Evolutionary conservation across 2,797 vertebrate genomes (phyloP), one percentile per base, ranked within the genome.

Genomic region (Nannoperca obscura): DNA sequence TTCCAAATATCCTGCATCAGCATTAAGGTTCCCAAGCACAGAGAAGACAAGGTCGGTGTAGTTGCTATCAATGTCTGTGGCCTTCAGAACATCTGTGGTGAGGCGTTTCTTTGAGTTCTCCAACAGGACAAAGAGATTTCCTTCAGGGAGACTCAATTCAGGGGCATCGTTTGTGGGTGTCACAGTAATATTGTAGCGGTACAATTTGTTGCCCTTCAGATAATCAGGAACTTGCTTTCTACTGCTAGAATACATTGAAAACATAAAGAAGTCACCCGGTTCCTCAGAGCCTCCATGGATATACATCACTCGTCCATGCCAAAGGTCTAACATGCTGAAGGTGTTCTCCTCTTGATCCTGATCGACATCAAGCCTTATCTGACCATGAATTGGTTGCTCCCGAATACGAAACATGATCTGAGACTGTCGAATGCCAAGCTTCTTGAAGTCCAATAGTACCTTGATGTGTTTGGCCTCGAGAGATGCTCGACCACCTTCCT

Each of bases 251-350:
- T 91, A 96, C 83, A 99, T 11, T 0, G 94, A 96, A 89, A 98
- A 97, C 87, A 93, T 95, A 76, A 98, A 98, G 86, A 93, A 94
- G 93, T 98, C 96, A 0, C 82, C 92, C n/a, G 89, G 87, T 62
- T 95, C 94, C 80, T 99, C 97, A 32, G 97, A 97, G 53, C 97
- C 96, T 82, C 96, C 96, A 13, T 98, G 98, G 80, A 96, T 86
- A 50, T 98, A 99, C 71, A 96, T 94, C 44, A 97, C 93, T 83
- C 95, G 94, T 19, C 91, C 95, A 40, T 96, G 96, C 95, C 93
- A 94, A 58, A 99, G 90, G 27, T 99, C 97, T 81, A 97, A 91
- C 95, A 97, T 85, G 69, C 95, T 96, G 81, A 99, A 99, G 9
- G 86, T 94, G 84, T 95, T 94, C 69, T 96, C 91, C 38, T 93